phyloP scores from a whole-genome alignment of 2,113 vertebrate genomes.

The Aphyosemion australe region DNA sequence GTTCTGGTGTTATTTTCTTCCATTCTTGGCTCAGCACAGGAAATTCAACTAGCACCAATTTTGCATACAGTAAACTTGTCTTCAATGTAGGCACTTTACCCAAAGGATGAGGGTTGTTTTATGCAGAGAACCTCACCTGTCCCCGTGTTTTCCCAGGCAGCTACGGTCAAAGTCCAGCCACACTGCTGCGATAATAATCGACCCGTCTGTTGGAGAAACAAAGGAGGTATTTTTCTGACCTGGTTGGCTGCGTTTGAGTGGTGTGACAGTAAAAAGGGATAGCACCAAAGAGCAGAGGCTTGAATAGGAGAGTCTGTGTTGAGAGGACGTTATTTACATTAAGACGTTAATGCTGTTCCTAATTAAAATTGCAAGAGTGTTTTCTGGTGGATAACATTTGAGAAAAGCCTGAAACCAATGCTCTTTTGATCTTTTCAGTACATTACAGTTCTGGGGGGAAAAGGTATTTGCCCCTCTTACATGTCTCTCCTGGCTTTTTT shows the following conservation, averaged over 20 bases:
- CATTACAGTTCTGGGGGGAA: no score
- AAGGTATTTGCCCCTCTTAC: no score
- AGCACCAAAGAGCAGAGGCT: slow-evolving; percentile 11
- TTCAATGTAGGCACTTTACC: slow-evolving; percentile 1
- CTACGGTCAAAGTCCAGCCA: slow-evolving; percentile 57
- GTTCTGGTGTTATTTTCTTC: slow-evolving; percentile 4
- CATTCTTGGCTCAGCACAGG: neutral
- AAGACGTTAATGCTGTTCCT: neutral
- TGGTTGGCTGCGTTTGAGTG: slow-evolving; percentile 14
- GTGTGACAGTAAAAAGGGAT: slow-evolving; percentile 2
- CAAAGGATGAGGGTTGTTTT: neutral
- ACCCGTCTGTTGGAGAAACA: slow-evolving; percentile 48
- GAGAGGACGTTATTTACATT: neutral
- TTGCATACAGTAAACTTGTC: neutral
- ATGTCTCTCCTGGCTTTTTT: no score
- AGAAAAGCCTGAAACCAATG: no score
- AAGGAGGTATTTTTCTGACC: slow-evolving; percentile 61
- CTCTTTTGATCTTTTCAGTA: no score
- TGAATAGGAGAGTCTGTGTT: slow-evolving; percentile 8
- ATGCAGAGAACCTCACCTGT: slow-evolving; percentile 29
- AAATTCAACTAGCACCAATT: neutral
- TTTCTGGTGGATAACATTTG: no score
- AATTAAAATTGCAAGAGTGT: neutral
- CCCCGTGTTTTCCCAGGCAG: slow-evolving; percentile 40
- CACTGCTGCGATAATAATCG: slow-evolving; percentile 56